Evolutionary conservation across 2,888 invertebrate species (phyloP).

Genomic region (Linnaemya vulpina): DNA sequence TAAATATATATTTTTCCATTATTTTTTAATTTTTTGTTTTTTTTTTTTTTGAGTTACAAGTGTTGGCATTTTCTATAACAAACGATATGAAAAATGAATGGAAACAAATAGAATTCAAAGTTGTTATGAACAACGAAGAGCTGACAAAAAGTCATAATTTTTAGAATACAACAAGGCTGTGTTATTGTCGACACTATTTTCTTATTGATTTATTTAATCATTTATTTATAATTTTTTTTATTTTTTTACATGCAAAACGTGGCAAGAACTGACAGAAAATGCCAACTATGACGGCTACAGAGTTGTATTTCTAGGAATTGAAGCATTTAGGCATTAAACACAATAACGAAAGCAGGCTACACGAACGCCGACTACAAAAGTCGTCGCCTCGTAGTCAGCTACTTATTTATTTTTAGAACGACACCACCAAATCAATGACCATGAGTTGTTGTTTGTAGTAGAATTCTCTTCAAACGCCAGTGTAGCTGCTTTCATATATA

Average conservation of each 20-base stretch:
- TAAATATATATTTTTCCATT: conserved; percentile 36
- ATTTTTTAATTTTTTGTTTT: conserved; percentile 2
- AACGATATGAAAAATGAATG: conserved; percentile 26
- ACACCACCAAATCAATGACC: no score
- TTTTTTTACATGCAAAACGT: not conserved
- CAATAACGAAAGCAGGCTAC: no score
- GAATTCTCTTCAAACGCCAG: no score
- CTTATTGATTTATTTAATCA: not conserved
- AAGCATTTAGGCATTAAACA: no score
- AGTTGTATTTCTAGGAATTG: no score
- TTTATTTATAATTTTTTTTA: not conserved
- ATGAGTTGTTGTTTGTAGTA: no score
- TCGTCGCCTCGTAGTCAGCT: no score
- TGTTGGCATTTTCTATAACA: not conserved
- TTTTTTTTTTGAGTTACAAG: conserved; percentile 17
- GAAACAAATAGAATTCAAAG: conserved; percentile 18
- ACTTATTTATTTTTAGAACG: no score
- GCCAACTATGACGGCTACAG: no score
- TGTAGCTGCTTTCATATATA: no score
- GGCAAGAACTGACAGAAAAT: not conserved
- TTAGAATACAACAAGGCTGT: not conserved
- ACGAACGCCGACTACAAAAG: no score
- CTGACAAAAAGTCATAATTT: conserved; percentile 10
- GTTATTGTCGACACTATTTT: not conserved
- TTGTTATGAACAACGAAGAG: not conserved